Evolutionary conservation across 2,888 invertebrate genomes (phyloP).

Genomic region (Parnassius apollo): DNA sequence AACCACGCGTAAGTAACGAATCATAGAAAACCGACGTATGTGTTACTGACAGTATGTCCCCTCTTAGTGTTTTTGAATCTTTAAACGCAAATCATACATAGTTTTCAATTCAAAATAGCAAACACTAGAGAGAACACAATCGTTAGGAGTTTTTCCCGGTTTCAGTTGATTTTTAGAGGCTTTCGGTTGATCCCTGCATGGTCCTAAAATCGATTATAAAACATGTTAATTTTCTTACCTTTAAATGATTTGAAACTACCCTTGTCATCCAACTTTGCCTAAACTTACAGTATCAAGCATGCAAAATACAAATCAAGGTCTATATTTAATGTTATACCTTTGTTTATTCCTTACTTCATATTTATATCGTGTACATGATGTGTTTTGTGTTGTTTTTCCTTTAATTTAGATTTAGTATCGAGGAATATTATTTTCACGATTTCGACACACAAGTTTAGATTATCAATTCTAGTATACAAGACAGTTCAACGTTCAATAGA

Average conservation of each 20-base stretch:
- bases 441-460: constrained; percentile 5
- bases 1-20: constrained; percentile 79
- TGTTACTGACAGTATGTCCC: constrained; percentile 61
- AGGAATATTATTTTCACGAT: neutral
- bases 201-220: constrained; percentile 29
- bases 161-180: constrained; percentile 30
- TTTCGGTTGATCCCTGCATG: constrained; percentile 60
- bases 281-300: constrained; percentile 19
- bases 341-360: constrained; percentile 12
- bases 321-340: neutral
- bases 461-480: neutral
- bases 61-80: constrained; percentile 53
- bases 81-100: constrained; percentile 37
- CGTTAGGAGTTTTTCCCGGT: constrained; percentile 15
- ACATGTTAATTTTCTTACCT: constrained; percentile 19
- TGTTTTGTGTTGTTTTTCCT: constrained; percentile 31
- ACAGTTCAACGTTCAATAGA: neutral
- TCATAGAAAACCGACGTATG: constrained; percentile 56
- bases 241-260: constrained; percentile 12
- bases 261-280: neutral
- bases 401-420: constrained; percentile 34
- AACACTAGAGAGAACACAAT: constrained; percentile 23
- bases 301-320: neutral
- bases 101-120: constrained; percentile 17
- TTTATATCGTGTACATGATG: constrained; percentile 29